Evolutionary conservation across 2,797 vertebrate species (phyloP), one percentile per base, ranked within the genome.

Genomic region (Avahi laniger): DNA sequence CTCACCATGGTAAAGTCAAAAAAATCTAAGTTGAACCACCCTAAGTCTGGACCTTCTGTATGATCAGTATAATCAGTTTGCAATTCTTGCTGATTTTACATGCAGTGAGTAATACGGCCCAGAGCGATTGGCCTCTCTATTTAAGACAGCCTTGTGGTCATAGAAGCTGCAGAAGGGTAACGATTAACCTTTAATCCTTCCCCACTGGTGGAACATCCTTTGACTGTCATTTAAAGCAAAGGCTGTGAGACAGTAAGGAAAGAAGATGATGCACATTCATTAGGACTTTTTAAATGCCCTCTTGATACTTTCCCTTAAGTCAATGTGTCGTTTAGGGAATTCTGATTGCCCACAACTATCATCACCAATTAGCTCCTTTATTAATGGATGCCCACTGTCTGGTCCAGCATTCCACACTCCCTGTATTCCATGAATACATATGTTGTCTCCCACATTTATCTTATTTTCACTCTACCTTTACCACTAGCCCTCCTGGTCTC

Each of bases 331-430:
- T 90, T 94, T 86, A 97, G 91, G 93, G 96, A 97, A 89, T 95
- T 97, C 92, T 94, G 89, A 97, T 97, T 96, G 96, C 95, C 95
- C 91, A 93, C 96, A 98, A 91, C 93, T 95, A 97, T 98, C 97
- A 97, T 73, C 96, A 97, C 89, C 96, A 97, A 97, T 98, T 98
- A 97, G 46, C 73, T 65, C 48, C 82, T 90, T 97, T 97, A 97
- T 97, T 98, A 98, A 97, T 96, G 82, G 96, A 97, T 96, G 88
- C 41, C 95, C 76, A 93, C 75, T 96, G 95, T 98, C 97, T 98
- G 92, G 59, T 91, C 94, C 93, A 98, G 87, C 81, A 92, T 96
- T 96, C 97, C 80, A 82, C 95, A 97, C 93, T 76, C 92, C 94
- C 86, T 95, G 4, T 94, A 48, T 97, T 98, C 98, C 96, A 96